phyloP scores from a whole-genome alignment of 2,113 vertebrate genomes.

The Tympanuchus pallidicinctus region DNA sequence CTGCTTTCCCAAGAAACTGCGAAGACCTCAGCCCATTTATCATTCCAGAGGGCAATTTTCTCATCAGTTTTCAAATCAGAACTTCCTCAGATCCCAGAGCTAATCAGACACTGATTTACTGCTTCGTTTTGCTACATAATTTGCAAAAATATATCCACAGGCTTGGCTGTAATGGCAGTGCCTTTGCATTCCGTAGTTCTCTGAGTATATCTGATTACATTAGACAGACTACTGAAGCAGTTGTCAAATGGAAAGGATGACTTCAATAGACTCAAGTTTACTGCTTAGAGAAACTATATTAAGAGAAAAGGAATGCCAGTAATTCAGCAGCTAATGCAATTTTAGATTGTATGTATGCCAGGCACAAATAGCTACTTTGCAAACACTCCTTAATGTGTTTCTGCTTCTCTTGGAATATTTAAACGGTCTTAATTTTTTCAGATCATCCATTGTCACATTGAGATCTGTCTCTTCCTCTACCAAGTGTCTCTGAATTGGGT shows the following conservation, averaged over 20 bases:
- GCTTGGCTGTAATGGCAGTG: neutral
- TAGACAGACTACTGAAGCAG: neutral
- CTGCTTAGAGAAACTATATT: neutral
- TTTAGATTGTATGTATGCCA: neutral
- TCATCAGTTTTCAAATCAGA: slow-evolving; percentile 52
- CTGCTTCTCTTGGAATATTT: neutral
- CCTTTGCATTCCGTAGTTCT: slow-evolving; percentile 3
- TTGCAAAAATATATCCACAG: neutral
- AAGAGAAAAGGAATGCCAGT: neutral
- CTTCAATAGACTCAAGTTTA: neutral
- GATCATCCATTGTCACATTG: neutral
- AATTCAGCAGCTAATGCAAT: neutral
- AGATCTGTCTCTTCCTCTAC: neutral
- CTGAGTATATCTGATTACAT: slow-evolving; percentile 47
- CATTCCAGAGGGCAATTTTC: slow-evolving; percentile 19
- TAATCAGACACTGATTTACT: slow-evolving; percentile 52
- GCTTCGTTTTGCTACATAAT: slow-evolving; percentile 33
- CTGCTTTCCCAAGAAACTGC: neutral
- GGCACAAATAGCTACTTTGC: neutral
- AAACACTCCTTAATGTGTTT: neutral
- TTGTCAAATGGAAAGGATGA: neutral
- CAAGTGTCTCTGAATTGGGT: neutral
- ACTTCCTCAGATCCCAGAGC: slow-evolving; percentile 4
- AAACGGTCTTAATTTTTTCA: neutral
- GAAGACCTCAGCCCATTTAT: neutral